Evolutionary conservation across 2,888 invertebrate genomes (phyloP), one percentile per base, ranked within the genome.

Genomic region (Coremacera marginata): DNA sequence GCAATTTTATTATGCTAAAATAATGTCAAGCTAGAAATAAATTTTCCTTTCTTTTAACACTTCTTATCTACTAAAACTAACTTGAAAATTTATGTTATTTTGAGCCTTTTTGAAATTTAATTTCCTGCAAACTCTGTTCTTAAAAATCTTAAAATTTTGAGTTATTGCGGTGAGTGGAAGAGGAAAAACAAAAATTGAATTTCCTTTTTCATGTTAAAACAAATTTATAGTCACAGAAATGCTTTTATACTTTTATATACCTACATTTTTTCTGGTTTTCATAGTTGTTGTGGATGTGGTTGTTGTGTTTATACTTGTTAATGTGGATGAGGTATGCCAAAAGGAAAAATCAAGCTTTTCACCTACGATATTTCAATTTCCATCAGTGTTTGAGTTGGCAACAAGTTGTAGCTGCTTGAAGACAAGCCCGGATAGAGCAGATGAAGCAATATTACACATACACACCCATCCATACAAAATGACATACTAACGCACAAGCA

Each of bases 221-320:
- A 70, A 62, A 72, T 72, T 72, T 72, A 72, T 72, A 62, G 49
- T 49, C 72, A 62, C 72, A 25, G 52, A 60, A 37, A 60, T 70
- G 16, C 52, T 70, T 55, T 22, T 51, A 22, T 68, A 16, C n/a
- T n/a, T n/a, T n/a, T n/a, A n/a, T n/a, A n/a, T n/a, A n/a, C n/a
- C n/a, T n/a, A 25, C 3, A 37, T 16, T 49, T 60, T n/a, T 71
- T 57, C 11, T 55, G 37, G 55, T 19, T 31, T 71, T 25, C 11
- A 14, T 19, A n/a, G 72, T 62, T 25, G 31, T 51, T 22, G 8
- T 16, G 51, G 44, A 2, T 72, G 7, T 49, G 37, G 34, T 57
- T 14, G 27, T 57, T 55, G 11, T 19, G 9, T 49, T 11, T 31
- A n/a, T 31, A 16, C 22, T 37, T 72, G 71, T 57, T 55, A 11